Evolutionary conservation across 1,140 invertebrate genomes (phyloP).

Genomic region (Cephus cinctus): DNA sequence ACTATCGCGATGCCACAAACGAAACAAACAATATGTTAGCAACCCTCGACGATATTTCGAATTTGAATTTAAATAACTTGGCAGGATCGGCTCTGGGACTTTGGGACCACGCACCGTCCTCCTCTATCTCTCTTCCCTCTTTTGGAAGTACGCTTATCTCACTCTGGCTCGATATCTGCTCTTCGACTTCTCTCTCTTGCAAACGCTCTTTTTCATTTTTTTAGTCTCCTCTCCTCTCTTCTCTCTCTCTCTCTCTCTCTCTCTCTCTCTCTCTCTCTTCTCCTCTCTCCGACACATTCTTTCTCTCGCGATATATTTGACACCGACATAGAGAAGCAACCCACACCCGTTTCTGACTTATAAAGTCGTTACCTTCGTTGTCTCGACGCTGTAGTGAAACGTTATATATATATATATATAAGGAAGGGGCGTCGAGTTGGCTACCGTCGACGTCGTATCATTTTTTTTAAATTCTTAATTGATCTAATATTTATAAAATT

Average conservation of each 20-base stretch:
- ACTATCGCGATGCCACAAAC: constrained; percentile 38
- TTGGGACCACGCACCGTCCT: constrained; percentile 46
- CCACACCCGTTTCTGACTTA: constrained; percentile 31
- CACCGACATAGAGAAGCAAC: constrained; percentile 17
- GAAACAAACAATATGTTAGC: constrained; percentile 60
- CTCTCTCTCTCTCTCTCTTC: constrained; percentile 28
- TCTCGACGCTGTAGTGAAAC: background rate
- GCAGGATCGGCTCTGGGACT: constrained; percentile 57
- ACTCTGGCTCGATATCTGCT: background rate
- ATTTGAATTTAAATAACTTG: constrained; percentile 60
- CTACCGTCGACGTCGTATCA: background rate
- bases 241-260: constrained; percentile 26
- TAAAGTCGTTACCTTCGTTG: constrained; percentile 35
- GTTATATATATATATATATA: background rate
- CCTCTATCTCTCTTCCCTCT: constrained; percentile 22
- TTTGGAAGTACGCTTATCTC: constrained; percentile 19
- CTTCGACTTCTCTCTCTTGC: too few relatives aligned
- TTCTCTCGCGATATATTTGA: constrained; percentile 30
- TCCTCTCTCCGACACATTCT: constrained; percentile 33
- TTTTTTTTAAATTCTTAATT: constrained; percentile 41
- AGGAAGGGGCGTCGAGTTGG: background rate
- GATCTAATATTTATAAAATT: constrained; percentile 48
- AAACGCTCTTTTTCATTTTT: constrained; percentile 21
- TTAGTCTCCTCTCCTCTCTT: constrained; percentile 22
- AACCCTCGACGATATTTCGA: constrained; percentile 58